phyloP scores from a whole-genome alignment of 2,888 invertebrate genomes.

The Xiphydria camelus region DNA sequence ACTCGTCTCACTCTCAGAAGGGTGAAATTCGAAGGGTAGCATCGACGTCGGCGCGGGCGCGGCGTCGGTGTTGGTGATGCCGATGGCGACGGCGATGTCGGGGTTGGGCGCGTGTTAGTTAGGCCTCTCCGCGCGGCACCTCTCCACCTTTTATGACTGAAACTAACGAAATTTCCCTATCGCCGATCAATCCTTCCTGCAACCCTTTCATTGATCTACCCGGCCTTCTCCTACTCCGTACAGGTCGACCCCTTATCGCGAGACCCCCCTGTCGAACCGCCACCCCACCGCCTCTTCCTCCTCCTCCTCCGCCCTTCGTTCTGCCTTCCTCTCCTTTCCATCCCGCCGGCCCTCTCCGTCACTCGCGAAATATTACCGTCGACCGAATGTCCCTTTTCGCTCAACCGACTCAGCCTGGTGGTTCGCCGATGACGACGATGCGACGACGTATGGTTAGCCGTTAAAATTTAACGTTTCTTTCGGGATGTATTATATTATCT shows the following conservation, averaged over 20 bases:
- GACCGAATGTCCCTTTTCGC: slow-evolving; percentile 20
- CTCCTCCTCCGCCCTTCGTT: slow-evolving; percentile 3
- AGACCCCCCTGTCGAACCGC: slow-evolving; percentile 44
- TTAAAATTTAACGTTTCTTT: too few relatives aligned
- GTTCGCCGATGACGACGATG: slow-evolving; percentile 39
- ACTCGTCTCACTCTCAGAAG: slow-evolving; percentile 47
- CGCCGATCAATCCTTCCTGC: slow-evolving; percentile 51
- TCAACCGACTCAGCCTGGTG: slow-evolving; percentile 3
- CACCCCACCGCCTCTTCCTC: slow-evolving; percentile 18
- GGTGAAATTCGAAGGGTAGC: slow-evolving; percentile 47
- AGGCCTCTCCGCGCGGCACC: slow-evolving; percentile 41
- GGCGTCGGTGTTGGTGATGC: background rate
- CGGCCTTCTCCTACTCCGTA: slow-evolving; percentile 44
- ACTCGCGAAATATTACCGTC: slow-evolving; percentile 43
- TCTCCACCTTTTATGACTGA: slow-evolving; percentile 47
- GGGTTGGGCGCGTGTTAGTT: slow-evolving; percentile 35
- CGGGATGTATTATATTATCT: too few relatives aligned
- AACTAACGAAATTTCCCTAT: slow-evolving; percentile 57
- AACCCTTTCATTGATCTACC: slow-evolving; percentile 53
- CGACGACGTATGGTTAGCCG: too few relatives aligned
- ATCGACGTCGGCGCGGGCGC: slow-evolving; percentile 1
- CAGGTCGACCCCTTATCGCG: slow-evolving; percentile 49
- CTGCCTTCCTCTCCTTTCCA: slow-evolving; percentile 18
- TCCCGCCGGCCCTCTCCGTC: slow-evolving; percentile 9
- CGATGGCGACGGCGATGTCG: background rate